Conservation (phyloP, 2,888 invertebrate genomes). For the Papilio protenor region DNA sequence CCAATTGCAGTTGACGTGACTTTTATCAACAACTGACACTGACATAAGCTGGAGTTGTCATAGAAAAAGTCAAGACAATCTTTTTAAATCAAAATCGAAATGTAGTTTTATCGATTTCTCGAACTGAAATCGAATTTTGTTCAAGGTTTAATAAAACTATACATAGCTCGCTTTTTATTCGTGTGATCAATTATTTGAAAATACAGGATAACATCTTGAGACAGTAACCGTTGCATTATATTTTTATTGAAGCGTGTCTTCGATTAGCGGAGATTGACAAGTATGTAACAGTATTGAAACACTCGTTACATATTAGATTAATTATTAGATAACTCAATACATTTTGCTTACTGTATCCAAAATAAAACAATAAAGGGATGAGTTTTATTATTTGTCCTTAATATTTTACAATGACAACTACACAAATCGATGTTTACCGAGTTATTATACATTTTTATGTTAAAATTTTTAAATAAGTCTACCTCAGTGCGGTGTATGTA, state of each 20-base stretch:
- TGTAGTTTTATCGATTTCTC: neutral
- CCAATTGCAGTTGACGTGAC: slow-evolving; percentile 30
- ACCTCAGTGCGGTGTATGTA: too few species aligned
- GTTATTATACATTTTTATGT: too few species aligned
- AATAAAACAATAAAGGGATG: neutral
- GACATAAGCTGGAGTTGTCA: slow-evolving; percentile 13
- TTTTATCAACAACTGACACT: neutral
- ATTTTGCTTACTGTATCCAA: neutral
- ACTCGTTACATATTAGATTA: too few species aligned
- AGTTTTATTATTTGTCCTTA: neutral
- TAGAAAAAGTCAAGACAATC: neutral
- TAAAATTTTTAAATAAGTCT: too few species aligned
- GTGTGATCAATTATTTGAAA: neutral
- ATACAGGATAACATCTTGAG: neutral
- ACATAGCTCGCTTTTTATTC: too few species aligned
- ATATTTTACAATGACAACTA: neutral
- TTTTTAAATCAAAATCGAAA: neutral
- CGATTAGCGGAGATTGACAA: too few species aligned
- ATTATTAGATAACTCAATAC: too few species aligned
- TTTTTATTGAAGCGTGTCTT: too few species aligned
- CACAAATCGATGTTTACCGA: neutral
- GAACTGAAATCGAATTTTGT: neutral
- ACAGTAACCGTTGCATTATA: neutral
- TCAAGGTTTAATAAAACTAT: neutral
- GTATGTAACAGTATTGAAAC: too few species aligned